Evolutionary conservation across 2,113 vertebrate genomes (phyloP).

Genomic region (Brienomyrus brachyistius): DNA sequence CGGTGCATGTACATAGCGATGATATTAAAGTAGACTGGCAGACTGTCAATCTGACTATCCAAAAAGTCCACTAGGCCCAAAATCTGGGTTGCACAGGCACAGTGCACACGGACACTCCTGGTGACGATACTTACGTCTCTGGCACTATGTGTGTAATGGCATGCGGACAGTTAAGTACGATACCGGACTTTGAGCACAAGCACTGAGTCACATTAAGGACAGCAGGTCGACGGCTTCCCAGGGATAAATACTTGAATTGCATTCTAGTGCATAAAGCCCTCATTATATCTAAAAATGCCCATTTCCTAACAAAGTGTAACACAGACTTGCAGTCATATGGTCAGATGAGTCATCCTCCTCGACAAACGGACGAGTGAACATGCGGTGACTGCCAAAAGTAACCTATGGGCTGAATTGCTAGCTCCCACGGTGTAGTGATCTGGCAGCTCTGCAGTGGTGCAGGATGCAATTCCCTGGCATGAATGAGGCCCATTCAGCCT

Average conservation of each 20-base stretch:
- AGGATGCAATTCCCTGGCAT: neutral
- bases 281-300: neutral
- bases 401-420: neutral
- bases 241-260: neutral
- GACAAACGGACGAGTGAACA: neutral
- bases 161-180: neutral
- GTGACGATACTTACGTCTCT: neutral
- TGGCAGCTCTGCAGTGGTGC: neutral
- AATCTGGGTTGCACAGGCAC: neutral
- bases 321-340: neutral
- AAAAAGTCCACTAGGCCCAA: neutral
- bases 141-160: neutral
- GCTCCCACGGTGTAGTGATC: neutral
- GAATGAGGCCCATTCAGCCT: neutral
- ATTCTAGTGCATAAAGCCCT: neutral
- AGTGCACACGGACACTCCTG: neutral
- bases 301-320: neutral
- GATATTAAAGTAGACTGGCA: neutral
- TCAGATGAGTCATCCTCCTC: conserved; percentile 1
- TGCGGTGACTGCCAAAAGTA: neutral
- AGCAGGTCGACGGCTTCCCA: neutral
- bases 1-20: neutral
- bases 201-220: neutral
- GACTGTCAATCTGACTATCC: neutral
- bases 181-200: neutral